Conservation (phyloP, 2,797 vertebrate genomes). For the Microchirus variegatus region DNA sequence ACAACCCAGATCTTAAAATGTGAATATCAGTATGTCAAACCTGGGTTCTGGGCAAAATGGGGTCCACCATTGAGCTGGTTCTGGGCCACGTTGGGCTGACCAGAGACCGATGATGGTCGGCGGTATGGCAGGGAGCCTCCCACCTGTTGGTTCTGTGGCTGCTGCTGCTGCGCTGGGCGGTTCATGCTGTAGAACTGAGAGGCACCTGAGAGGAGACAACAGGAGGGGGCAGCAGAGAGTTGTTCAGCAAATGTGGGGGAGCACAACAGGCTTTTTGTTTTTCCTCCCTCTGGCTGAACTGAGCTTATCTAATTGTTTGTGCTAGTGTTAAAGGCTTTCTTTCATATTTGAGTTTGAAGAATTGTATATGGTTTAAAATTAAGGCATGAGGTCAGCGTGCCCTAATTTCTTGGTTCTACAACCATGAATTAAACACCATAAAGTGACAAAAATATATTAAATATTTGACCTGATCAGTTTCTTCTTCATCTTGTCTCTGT, state of each 20-base stretch:
- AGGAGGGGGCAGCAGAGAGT: slow-evolving; percentile 46
- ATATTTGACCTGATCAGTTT: no score
- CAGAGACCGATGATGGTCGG: slow-evolving; percentile 91
- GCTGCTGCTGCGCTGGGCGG: slow-evolving; percentile 82
- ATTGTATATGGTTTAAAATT: no score
- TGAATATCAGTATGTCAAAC: slow-evolving; percentile 61
- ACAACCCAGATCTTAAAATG: no score
- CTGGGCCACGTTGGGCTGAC: slow-evolving; percentile 87
- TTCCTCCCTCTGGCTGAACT: neutral
- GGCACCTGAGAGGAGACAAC: slow-evolving; percentile 77
- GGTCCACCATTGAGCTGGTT: slow-evolving; percentile 90
- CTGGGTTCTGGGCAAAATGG: slow-evolving; percentile 94
- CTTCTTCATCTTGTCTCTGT: no score
- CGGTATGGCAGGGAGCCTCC: slow-evolving; percentile 96
- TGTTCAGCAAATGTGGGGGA: neutral
- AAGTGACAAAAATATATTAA: no score
- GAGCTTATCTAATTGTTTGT: no score
- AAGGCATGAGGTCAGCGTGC: no score
- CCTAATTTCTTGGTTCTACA: no score
- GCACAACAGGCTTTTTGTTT: no score
- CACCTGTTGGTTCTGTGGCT: slow-evolving; percentile 84
- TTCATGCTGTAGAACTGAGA: slow-evolving; percentile 99
- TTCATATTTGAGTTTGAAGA: no score
- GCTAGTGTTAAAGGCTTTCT: no score
- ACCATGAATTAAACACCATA: no score